A percentile compares a stretch with the other conserved stretches of the same genome.
phyloP scores from a whole-genome alignment of 1,140 invertebrate species.

The Cyrtorhinus lividipennis region DNA sequence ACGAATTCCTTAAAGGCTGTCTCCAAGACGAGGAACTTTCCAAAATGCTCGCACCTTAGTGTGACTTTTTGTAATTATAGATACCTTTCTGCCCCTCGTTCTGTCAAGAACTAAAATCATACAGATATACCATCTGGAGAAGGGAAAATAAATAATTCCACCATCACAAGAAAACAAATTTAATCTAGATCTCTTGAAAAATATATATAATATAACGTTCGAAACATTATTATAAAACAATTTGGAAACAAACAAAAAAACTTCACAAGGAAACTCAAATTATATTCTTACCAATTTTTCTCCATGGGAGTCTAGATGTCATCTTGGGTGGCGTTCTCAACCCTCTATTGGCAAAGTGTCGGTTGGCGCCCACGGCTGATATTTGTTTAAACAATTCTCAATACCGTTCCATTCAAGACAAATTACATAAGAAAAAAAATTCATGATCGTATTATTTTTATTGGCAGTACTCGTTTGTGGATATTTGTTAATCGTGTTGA shows the following conservation, averaged over 20 bases:
- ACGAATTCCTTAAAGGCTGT: slow-evolving; percentile 98
- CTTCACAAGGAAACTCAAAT: background rate
- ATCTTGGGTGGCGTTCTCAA: background rate
- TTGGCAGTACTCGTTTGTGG: background rate
- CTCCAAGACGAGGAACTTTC: slow-evolving; percentile 94
- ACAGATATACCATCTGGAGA: background rate
- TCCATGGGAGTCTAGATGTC: background rate
- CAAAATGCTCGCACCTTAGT: slow-evolving; percentile 87
- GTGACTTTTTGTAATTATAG: slow-evolving; percentile 20
- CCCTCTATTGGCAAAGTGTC: background rate
- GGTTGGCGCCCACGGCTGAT: no score
- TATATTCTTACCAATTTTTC: background rate
- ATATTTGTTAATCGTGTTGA: background rate
- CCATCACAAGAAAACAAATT: slow-evolving; percentile 6
- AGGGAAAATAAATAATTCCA: slow-evolving; percentile 1
- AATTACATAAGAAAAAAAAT: no score
- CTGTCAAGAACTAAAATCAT: background rate
- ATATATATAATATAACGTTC: no score
- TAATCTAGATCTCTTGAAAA: slow-evolving; percentile 9
- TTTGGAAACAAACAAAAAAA: slow-evolving; percentile 1
- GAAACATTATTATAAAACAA: no score
- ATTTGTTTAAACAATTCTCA: no score
- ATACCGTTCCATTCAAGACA: no score
- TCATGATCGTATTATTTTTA: background rate
- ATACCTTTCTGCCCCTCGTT: slow-evolving; percentile 7